These are phyloP conservation scores for Meda fulgida DNA, from an alignment of 2,797 vertebrate genomes.

Conservation along the genomic window DNA sequence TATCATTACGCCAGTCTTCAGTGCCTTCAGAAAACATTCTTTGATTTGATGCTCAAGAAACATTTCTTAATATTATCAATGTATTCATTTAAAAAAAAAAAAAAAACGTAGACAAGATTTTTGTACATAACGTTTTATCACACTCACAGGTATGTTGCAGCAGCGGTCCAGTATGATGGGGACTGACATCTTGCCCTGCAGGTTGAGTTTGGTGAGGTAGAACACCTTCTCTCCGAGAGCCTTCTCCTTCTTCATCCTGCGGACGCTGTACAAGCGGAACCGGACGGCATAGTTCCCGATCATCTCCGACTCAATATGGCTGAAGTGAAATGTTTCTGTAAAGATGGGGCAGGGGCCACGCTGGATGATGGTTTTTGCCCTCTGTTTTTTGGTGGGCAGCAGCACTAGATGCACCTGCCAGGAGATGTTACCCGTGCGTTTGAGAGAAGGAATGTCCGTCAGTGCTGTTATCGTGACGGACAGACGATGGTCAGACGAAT, in stretches of 20 bases:
- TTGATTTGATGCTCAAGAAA: background rate
- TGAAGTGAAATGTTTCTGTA: slow-evolving; percentile 94
- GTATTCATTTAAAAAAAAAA: too few relatives aligned
- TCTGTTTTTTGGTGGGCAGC: slow-evolving; percentile 94
- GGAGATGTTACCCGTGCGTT: slow-evolving; percentile 89
- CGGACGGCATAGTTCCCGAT: slow-evolving; percentile 94
- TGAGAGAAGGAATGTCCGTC: slow-evolving; percentile 90
- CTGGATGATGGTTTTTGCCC: slow-evolving; percentile 91
- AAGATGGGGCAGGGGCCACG: slow-evolving; percentile 92
- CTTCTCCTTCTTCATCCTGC: slow-evolving; percentile 96
- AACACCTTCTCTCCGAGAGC: slow-evolving; percentile 96
- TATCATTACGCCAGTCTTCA: background rate
- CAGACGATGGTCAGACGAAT: slow-evolving; percentile 92
- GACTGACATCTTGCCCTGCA: slow-evolving; percentile 96
- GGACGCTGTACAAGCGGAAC: slow-evolving; percentile 93
- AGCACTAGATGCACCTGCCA: slow-evolving; percentile 98
- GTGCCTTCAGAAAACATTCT: background rate
- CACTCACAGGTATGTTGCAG: slow-evolving; percentile 90
- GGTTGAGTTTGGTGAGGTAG: slow-evolving; percentile 97
- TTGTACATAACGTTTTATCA: background rate
- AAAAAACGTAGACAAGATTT: too few relatives aligned
- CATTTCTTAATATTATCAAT: background rate
- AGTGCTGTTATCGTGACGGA: slow-evolving; percentile 92
- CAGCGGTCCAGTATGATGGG: slow-evolving; percentile 92
- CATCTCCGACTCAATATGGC: slow-evolving; percentile 95